Evolutionary conservation across 2,888 invertebrate genomes (phyloP).

Genomic region (Prenolepis imparis): DNA sequence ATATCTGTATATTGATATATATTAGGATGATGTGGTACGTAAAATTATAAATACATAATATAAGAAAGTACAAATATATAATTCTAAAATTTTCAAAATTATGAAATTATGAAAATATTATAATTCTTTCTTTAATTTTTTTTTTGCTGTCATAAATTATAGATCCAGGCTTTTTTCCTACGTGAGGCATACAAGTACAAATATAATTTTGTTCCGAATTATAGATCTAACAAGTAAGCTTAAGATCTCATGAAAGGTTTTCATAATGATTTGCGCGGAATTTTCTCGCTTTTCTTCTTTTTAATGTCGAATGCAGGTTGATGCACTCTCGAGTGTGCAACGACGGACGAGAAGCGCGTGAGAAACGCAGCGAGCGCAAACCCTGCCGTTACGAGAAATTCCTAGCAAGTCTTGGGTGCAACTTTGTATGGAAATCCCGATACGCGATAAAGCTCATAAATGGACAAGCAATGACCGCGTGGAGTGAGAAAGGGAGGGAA

Average conservation of each 20-base stretch:
- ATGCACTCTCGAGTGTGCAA: slow-evolving; percentile 12
- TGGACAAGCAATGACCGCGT: slow-evolving; percentile 10
- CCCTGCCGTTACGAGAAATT: slow-evolving; percentile 17
- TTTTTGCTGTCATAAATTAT: not conserved
- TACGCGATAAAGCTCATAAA: slow-evolving; percentile 34
- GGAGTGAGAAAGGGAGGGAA: slow-evolving; percentile 17
- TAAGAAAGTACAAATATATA: too few relatives aligned
- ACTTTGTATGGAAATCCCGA: slow-evolving; percentile 54
- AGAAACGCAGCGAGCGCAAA: slow-evolving; percentile 38
- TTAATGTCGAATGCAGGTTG: slow-evolving; percentile 26
- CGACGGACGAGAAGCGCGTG: slow-evolving; percentile 31
- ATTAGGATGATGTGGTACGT: too few relatives aligned
- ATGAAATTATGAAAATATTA: not conserved
- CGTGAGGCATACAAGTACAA: not conserved
- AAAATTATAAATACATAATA: too few relatives aligned
- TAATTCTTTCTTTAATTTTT: not conserved
- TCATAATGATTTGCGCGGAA: not conserved
- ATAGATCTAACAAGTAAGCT: not conserved
- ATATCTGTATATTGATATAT: too few relatives aligned
- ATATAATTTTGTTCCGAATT: not conserved
- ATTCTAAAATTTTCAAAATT: too few relatives aligned
- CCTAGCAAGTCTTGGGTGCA: slow-evolving; percentile 41
- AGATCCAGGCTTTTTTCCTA: not conserved
- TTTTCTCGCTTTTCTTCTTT: not conserved
- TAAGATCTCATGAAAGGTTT: not conserved